Conservation (phyloP, 1,140 invertebrate genomes). For the Andricus grossulariae region DNA sequence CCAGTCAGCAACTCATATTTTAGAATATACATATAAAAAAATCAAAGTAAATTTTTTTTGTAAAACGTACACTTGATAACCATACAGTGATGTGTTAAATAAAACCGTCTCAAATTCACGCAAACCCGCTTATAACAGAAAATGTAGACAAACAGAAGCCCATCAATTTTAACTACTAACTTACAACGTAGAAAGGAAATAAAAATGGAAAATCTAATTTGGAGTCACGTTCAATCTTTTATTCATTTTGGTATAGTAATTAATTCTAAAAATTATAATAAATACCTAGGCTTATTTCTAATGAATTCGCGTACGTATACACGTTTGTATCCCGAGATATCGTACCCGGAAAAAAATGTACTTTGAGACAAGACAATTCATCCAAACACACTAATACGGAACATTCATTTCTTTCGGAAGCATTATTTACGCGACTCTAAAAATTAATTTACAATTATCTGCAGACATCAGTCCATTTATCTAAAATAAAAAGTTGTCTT, state of each 20-base stretch:
- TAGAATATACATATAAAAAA: no score
- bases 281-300: slow-evolving; percentile 22
- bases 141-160: no score
- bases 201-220: neutral
- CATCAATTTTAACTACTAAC: neutral
- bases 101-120: no score
- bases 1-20: no score
- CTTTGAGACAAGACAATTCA: slow-evolving; percentile 24
- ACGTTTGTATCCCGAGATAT: neutral
- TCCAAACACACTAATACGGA: slow-evolving; percentile 17
- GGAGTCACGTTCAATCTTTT: neutral
- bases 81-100: no score
- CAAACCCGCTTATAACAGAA: no score
- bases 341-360: neutral
- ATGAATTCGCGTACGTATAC: slow-evolving; percentile 25
- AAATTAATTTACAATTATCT: slow-evolving; percentile 27
- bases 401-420: slow-evolving; percentile 31
- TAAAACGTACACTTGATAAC: no score
- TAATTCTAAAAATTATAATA: slow-evolving; percentile 29
- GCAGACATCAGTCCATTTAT: slow-evolving; percentile 28
- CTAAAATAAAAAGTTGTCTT: slow-evolving; percentile 9
- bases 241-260: slow-evolving; percentile 28
- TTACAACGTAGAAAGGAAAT: neutral
- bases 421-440: slow-evolving; percentile 26
- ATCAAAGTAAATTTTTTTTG: no score